Evolutionary conservation across 2,888 invertebrate species (phyloP).

Genomic region (Melipona beecheii): DNA sequence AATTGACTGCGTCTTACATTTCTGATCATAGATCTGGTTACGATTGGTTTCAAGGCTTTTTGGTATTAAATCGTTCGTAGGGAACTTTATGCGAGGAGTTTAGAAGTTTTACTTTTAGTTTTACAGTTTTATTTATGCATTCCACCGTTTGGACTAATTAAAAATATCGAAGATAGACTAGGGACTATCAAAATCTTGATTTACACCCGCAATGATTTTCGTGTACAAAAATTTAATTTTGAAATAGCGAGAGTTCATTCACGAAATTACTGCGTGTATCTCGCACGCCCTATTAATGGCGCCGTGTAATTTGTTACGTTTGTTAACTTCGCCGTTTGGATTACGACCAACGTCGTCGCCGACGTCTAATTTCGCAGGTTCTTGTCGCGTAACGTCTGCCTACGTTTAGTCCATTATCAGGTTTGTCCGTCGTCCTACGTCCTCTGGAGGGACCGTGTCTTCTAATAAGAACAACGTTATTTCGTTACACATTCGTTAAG

Average conservation of each 20-base stretch:
- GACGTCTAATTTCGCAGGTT: constrained; percentile 2
- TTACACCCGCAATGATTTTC: neutral
- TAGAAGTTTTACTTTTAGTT: too few species aligned
- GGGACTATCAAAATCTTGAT: neutral
- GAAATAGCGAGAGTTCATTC: neutral
- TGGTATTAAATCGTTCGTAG: too few species aligned
- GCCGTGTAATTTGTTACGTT: constrained; percentile 4
- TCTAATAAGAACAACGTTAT: too few species aligned
- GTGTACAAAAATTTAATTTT: neutral
- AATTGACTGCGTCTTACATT: neutral
- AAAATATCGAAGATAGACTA: neutral
- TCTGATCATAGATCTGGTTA: too few species aligned
- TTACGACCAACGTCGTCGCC: neutral
- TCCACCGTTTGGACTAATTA: too few species aligned
- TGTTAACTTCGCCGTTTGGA: neutral
- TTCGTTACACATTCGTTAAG: too few species aligned
- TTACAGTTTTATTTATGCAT: too few species aligned
- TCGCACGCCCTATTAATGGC: neutral
- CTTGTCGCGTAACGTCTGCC: too few species aligned
- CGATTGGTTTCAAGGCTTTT: too few species aligned
- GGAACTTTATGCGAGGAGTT: too few species aligned
- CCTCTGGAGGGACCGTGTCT: too few species aligned
- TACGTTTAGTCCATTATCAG: constrained; percentile 10
- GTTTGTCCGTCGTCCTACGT: neutral
- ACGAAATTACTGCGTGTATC: too few species aligned